These are phyloP conservation scores for Drosophila pectinifera DNA, from an alignment of 1,140 invertebrate genomes.

Conservation along the genomic window DNA sequence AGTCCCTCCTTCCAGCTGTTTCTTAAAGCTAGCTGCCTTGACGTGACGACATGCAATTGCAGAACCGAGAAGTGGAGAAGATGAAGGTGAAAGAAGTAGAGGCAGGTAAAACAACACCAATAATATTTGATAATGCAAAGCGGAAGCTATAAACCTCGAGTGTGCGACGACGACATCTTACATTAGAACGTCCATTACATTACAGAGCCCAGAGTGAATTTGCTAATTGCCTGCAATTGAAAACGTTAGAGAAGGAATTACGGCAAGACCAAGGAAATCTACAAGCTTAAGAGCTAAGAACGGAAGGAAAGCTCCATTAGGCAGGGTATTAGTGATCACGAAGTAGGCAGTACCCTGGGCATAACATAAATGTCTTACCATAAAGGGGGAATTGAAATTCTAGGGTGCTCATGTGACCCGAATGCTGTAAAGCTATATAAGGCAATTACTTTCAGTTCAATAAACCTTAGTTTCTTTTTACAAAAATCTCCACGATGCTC, in stretches of 20 bases:
- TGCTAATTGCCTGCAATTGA: constrained; percentile 78
- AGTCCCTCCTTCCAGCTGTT: neutral
- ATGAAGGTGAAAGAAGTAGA: constrained; percentile 16
- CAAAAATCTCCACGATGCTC: neutral
- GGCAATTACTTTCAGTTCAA: neutral
- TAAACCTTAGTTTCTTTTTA: neutral
- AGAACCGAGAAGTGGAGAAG: constrained; percentile 17
- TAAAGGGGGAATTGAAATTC: too few species aligned
- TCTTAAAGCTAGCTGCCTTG: constrained; percentile 21
- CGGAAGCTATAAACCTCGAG: constrained; percentile 72
- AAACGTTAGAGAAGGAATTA: constrained; percentile 17
- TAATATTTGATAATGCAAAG: constrained; percentile 83
- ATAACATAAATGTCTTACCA: neutral
- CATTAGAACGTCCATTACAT: constrained; percentile 31
- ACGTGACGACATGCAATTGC: constrained; percentile 78
- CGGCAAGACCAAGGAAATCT: constrained; percentile 18
- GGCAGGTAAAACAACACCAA: constrained; percentile 52
- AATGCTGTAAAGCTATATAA: neutral
- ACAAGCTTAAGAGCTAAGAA: neutral
- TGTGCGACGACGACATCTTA: constrained; percentile 53
- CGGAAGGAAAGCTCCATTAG: constrained; percentile 54
- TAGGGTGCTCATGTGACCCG: neutral
- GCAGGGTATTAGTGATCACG: constrained; percentile 6
- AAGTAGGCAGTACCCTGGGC: constrained; percentile 5
- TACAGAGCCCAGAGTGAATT: constrained; percentile 54